Evolutionary conservation across 2,888 invertebrate species (phyloP).

Genomic region (Tuberolachnus salignus): DNA sequence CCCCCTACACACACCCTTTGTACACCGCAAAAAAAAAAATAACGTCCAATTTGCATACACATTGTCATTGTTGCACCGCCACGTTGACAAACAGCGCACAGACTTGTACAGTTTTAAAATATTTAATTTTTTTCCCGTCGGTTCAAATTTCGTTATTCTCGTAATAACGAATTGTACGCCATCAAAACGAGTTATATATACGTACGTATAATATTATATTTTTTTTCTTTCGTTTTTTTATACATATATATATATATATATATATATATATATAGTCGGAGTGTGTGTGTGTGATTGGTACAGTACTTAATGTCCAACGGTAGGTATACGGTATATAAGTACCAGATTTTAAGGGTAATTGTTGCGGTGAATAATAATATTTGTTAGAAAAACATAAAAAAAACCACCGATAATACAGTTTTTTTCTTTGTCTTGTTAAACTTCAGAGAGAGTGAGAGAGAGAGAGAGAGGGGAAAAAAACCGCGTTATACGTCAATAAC

Average conservation of each 20-base stretch:
- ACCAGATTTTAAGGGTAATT: too few relatives aligned
- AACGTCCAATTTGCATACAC: slow-evolving; percentile 41
- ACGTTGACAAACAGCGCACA: not conserved
- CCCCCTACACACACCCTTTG: not conserved
- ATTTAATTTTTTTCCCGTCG: not conserved
- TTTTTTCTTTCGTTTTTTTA: too few relatives aligned
- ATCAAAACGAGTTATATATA: too few relatives aligned
- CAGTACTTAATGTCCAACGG: too few relatives aligned
- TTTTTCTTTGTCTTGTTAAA: too few relatives aligned
- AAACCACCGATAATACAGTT: too few relatives aligned
- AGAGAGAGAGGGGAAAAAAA: too few relatives aligned
- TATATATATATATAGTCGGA: not conserved
- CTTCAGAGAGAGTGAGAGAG: too few relatives aligned
- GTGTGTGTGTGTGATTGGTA: not conserved
- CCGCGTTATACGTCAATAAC: not conserved
- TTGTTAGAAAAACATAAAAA: too few relatives aligned
- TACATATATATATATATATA: not conserved
- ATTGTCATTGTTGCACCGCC: slow-evolving; percentile 9
- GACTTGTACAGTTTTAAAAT: not conserved
- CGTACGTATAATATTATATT: not conserved
- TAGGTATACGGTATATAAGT: too few relatives aligned
- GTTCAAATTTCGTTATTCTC: not conserved
- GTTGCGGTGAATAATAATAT: too few relatives aligned
- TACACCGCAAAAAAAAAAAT: slow-evolving; percentile 19
- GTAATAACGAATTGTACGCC: not conserved